phyloP scores from a whole-genome alignment of 2,113 vertebrate species.

The Tympanuchus pallidicinctus region DNA sequence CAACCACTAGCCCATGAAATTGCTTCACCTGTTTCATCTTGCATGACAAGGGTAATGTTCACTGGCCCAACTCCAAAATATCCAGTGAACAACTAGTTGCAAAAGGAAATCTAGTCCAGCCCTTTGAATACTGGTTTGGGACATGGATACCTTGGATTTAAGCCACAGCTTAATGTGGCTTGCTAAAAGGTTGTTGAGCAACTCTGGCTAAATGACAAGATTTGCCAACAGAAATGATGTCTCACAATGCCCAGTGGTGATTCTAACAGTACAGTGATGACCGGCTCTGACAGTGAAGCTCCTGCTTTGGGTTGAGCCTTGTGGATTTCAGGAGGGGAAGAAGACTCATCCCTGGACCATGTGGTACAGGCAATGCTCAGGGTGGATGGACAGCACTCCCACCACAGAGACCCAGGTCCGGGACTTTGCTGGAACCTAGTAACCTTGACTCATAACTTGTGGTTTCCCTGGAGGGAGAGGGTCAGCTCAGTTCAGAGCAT shows the following conservation, averaged over 20 bases:
- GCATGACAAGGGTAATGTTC: background rate
- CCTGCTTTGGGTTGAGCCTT: background rate
- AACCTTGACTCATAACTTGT: background rate
- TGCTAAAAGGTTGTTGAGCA: background rate
- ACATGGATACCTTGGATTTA: background rate
- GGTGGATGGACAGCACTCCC: background rate
- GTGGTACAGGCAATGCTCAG: background rate
- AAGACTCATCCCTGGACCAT: background rate
- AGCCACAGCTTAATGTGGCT: background rate
- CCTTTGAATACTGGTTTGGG: background rate
- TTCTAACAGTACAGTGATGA: background rate
- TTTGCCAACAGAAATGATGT: background rate
- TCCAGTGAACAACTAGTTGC: background rate
- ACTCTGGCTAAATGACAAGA: background rate
- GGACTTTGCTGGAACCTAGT: background rate
- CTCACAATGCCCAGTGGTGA: background rate
- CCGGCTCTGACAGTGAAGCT: background rate
- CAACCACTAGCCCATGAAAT: background rate
- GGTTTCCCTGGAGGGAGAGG: background rate
- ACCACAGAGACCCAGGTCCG: background rate
- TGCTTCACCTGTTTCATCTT: background rate
- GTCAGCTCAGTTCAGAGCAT: rapidly evolving
- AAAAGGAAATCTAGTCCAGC: background rate
- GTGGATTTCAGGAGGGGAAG: background rate
- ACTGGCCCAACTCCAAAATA: background rate